Evolutionary conservation across 2,888 invertebrate species (phyloP).

Genomic region (Xestia sexstrigata): DNA sequence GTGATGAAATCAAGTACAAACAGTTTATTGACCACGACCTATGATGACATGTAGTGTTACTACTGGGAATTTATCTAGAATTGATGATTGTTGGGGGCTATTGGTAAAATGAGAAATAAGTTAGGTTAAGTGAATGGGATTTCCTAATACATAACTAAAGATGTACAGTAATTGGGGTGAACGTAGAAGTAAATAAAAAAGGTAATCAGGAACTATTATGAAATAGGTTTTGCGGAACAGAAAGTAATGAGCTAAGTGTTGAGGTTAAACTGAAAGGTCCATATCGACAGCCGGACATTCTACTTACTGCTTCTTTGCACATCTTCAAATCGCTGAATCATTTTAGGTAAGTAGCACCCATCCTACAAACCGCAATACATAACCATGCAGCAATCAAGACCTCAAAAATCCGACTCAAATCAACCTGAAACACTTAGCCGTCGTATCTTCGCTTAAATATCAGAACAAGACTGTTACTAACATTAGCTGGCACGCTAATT

Average conservation of each 20-base stretch:
- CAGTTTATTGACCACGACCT: no score
- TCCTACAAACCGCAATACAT: constrained; percentile 32
- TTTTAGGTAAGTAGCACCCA: constrained; percentile 7
- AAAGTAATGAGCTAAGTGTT: constrained; percentile 30
- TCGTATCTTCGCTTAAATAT: constrained; percentile 53
- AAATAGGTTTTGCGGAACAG: constrained; percentile 22
- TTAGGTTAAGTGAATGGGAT: neutral
- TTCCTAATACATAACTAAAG: no score
- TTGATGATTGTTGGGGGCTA: neutral
- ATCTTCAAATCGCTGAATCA: constrained; percentile 43
- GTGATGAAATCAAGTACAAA: no score
- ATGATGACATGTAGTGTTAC: no score
- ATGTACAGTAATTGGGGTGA: neutral
- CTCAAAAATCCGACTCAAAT: constrained; percentile 52
- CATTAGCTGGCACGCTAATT: constrained; percentile 80
- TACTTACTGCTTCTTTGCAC: constrained; percentile 30
- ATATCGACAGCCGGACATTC: constrained; percentile 30
- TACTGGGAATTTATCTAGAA: neutral
- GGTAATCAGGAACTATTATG: constrained; percentile 17
- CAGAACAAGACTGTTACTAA: constrained; percentile 66
- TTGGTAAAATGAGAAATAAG: neutral
- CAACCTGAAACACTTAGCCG: constrained; percentile 50
- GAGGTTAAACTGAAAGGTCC: constrained; percentile 25
- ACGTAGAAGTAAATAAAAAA: constrained; percentile 1
- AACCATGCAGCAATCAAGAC: constrained; percentile 9